A percentile compares a stretch with the other conserved stretches of the same genome.
Conservation (phyloP, 2,888 invertebrate genomes). For the Sipha maydis region DNA sequence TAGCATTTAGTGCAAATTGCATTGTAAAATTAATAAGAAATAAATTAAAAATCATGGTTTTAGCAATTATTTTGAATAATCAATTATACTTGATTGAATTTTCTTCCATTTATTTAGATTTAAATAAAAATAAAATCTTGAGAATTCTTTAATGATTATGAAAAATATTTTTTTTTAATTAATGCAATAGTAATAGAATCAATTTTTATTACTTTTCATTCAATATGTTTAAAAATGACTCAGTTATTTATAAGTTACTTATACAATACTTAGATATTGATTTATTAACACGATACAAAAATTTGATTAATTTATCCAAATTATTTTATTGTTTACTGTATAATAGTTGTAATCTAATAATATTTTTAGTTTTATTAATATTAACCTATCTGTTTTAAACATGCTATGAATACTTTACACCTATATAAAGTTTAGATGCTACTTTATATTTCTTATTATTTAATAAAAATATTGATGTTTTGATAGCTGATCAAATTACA, state of each 20-base stretch:
- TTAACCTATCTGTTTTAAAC: not conserved
- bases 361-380: not conserved
- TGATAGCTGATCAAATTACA: constrained; percentile 24
- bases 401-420: not conserved
- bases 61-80: not conserved
- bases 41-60: not conserved
- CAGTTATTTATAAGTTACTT: not conserved
- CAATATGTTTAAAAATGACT: not conserved
- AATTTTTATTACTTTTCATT: not conserved
- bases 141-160: too few species aligned
- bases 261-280: not conserved
- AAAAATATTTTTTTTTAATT: too few species aligned
- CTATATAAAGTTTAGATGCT: not conserved
- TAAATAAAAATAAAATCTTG: not conserved
- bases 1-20: not conserved
- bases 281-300: not conserved
- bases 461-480: not conserved
- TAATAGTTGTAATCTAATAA: not conserved
- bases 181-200: not conserved
- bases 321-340: not conserved
- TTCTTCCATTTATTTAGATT: not conserved
- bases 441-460: not conserved
- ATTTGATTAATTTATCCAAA: not conserved
- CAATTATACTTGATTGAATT: not conserved
- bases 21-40: not conserved